These are phyloP conservation scores for Archivesica marissinica DNA, from an alignment of 1,140 invertebrate species.

Conservation along the genomic window DNA sequence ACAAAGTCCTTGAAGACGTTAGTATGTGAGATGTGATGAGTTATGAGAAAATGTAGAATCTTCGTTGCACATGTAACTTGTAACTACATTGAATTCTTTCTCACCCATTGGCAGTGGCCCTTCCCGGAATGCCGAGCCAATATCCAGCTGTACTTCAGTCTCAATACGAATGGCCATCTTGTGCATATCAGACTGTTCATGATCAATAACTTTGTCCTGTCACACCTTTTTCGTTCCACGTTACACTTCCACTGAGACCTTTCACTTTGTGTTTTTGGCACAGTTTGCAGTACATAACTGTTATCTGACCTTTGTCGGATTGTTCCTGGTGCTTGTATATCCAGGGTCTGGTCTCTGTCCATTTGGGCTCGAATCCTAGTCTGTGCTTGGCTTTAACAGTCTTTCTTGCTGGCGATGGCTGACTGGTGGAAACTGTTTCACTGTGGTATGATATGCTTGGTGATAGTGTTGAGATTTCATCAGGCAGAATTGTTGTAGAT, in stretches of 20 bases:
- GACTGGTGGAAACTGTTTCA: no score
- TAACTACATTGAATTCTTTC: not conserved
- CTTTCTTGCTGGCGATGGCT: no score
- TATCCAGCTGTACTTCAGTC: constrained; percentile 36
- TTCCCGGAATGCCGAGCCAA: not conserved
- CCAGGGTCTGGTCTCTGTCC: constrained; percentile 25
- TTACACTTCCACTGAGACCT: constrained; percentile 33
- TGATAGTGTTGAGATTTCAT: no score
- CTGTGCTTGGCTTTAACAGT: constrained; percentile 1
- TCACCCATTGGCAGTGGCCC: constrained; percentile 17
- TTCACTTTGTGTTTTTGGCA: constrained; percentile 37
- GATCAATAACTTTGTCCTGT: constrained; percentile 22
- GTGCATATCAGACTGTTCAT: constrained; percentile 44
- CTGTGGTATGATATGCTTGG: no score
- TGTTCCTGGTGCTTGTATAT: not conserved
- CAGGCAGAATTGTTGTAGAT: no score
- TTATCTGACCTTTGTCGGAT: not conserved
- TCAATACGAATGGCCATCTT: not conserved
- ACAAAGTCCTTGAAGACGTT: constrained; percentile 16
- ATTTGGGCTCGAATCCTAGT: constrained; percentile 23
- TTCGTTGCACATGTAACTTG: not conserved
- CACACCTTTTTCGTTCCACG: constrained; percentile 18
- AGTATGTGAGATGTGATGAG: not conserved
- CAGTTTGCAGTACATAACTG: constrained; percentile 39
- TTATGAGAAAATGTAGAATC: constrained; percentile 11